A percentile compares a stretch with the other conserved stretches of the same genome.
Conservation (phyloP, 2,888 invertebrate genomes). For the Brachypalpus laphriformis region DNA sequence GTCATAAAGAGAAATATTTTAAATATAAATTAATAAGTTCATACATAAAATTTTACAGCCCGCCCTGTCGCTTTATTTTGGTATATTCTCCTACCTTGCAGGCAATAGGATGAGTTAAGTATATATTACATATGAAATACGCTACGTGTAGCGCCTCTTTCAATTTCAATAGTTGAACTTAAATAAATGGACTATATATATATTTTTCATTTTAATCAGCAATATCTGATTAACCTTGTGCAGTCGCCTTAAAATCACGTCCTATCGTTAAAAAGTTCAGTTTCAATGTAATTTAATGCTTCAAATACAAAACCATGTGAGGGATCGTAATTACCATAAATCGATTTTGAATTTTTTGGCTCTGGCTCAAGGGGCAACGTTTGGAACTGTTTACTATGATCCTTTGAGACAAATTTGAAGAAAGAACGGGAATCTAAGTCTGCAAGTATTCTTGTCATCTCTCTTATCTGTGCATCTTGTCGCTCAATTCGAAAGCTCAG, state of each 20-base stretch:
- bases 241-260: constrained; percentile 23
- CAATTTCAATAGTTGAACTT: constrained; percentile 38
- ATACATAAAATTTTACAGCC: constrained; percentile 27
- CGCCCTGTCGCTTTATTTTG: neutral
- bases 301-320: constrained; percentile 79
- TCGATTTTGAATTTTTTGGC: constrained; percentile 64
- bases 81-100: neutral
- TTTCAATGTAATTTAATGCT: constrained; percentile 81
- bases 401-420: constrained; percentile 79
- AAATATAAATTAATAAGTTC: constrained; percentile 46
- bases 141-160: neutral
- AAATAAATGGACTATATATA: constrained; percentile 45
- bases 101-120: neutral
- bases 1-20: constrained; percentile 16
- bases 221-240: constrained; percentile 7
- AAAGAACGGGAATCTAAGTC: constrained; percentile 82
- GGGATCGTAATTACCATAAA: constrained; percentile 79
- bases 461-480: constrained; percentile 91
- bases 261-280: constrained; percentile 78
- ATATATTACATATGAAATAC: constrained; percentile 2
- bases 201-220: neutral
- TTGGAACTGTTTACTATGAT: constrained; percentile 79
- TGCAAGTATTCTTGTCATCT: constrained; percentile 87
- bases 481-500: constrained; percentile 89
- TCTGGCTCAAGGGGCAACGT: constrained; percentile 78